phyloP scores from a whole-genome alignment of 2,797 vertebrate genomes.

The Chromobotia macracanthus region DNA sequence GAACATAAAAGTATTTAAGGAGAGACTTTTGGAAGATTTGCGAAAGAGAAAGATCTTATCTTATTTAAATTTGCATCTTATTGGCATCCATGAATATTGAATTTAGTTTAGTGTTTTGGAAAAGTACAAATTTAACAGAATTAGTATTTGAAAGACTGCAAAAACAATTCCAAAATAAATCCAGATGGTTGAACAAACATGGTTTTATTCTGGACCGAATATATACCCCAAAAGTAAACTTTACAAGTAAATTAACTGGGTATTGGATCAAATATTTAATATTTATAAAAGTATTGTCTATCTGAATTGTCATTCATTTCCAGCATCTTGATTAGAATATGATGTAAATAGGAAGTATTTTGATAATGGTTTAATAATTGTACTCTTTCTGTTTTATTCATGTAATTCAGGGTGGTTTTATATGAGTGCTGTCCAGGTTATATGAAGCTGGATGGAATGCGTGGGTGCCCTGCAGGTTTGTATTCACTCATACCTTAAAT shows the following conservation, averaged over 20 bases:
- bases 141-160: background rate
- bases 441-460: constrained; percentile 86
- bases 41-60: too few species aligned
- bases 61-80: background rate
- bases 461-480: constrained; percentile 92
- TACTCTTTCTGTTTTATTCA: background rate
- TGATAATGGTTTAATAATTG: background rate
- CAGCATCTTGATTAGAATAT: background rate
- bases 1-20: background rate
- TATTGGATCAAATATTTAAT: background rate
- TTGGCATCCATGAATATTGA: background rate
- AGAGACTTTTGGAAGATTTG: background rate
- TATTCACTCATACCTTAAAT: constrained; percentile 21
- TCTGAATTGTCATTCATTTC: too few species aligned
- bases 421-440: constrained; percentile 98
- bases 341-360: background rate
- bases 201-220: too few species aligned
- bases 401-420: constrained; percentile 76
- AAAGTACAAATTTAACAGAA: background rate
- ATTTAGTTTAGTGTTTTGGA: background rate
- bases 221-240: too few species aligned
- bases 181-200: background rate
- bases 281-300: too few species aligned
- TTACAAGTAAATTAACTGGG: background rate
- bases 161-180: background rate